Conservation (phyloP, 2,888 invertebrate species). For the Andrena flavipes region DNA sequence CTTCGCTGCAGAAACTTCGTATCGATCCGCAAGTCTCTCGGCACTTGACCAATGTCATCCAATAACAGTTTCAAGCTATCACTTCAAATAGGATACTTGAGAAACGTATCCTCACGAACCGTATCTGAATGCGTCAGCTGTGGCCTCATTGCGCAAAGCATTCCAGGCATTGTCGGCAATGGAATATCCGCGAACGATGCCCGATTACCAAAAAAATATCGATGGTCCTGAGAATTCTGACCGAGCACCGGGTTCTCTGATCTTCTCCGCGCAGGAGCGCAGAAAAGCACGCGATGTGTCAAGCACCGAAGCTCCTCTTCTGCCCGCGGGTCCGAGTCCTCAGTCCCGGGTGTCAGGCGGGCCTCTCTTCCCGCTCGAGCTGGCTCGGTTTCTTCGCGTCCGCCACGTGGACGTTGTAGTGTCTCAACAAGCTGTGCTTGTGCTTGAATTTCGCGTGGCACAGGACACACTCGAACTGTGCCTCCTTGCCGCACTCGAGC, state of each 20-base stretch:
- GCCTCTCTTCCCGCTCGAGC: slow-evolving; percentile 29
- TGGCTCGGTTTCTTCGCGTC: slow-evolving; percentile 37
- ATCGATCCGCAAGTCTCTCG: too few species aligned
- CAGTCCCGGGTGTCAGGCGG: slow-evolving; percentile 49
- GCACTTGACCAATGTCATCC: too few species aligned
- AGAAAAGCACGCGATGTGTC: neutral
- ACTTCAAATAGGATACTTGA: too few species aligned
- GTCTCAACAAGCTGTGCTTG: slow-evolving; percentile 81
- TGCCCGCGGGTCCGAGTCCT: slow-evolving; percentile 1
- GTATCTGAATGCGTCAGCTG: too few species aligned
- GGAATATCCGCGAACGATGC: too few species aligned
- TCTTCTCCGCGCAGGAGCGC: too few species aligned
- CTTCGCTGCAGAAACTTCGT: too few species aligned
- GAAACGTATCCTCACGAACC: neutral
- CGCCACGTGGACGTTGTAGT: slow-evolving; percentile 75
- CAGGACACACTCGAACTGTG: slow-evolving; percentile 84
- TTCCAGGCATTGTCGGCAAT: too few species aligned
- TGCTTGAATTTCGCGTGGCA: slow-evolving; percentile 83
- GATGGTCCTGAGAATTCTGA: too few species aligned
- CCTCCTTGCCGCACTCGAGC: slow-evolving; percentile 86
- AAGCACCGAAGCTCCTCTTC: neutral
- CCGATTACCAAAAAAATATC: too few species aligned
- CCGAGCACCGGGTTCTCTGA: neutral
- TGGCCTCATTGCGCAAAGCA: too few species aligned
- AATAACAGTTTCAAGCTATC: too few species aligned